Base-by-base conservation (phyloP, 2,113 vertebrate genomes). In the Anas platyrhynchos region DNA sequence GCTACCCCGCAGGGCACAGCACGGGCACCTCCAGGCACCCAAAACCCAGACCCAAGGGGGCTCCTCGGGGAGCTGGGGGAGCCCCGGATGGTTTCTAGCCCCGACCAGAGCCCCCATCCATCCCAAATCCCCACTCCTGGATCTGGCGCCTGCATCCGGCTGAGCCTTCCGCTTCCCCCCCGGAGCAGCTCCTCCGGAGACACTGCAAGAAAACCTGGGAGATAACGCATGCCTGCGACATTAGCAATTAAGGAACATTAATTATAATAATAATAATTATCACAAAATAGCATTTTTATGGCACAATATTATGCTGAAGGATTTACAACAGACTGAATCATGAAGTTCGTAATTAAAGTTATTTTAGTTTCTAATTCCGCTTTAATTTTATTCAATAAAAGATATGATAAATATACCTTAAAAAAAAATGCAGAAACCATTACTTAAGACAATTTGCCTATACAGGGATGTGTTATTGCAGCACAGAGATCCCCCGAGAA, bases 191-290 rank as follows among this genome's bases (percentile, higher is more conserved):
- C 66, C 90, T 95, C 75, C 46, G 11, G 76, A 95, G 91, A 36
- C 61, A 59, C 79, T 41, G 91, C 81, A 44, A 79, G 92, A 73
- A 88, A 95, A 80, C 91, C 93, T 96, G 90, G 48, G 72, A 97
- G 96, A 95, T 73, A 97, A 79, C 95, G 68, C 66, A 73, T 73
- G 93, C 93, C 95, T 95, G 93, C 13, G 74, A 94, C 94, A 85
- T 95, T 87, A 95, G 96, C 95, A 96, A 97, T 97, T 97, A 97
- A 89, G 95, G 93, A 96, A 90, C 94, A 96, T 97, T 97, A 97
- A 97, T 97, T 97, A 96, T 96, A 96, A 96, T 97, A 97, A 96
- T 97, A 97, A 97, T 97, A 96, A 97, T 97, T 96, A 97, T 97
- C 97, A 94, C 91, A 96, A 97, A 97, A 96, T 97, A 97, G 96